Conservation (phyloP, 2,797 vertebrate species). For the Micromesistius poutassou region DNA sequence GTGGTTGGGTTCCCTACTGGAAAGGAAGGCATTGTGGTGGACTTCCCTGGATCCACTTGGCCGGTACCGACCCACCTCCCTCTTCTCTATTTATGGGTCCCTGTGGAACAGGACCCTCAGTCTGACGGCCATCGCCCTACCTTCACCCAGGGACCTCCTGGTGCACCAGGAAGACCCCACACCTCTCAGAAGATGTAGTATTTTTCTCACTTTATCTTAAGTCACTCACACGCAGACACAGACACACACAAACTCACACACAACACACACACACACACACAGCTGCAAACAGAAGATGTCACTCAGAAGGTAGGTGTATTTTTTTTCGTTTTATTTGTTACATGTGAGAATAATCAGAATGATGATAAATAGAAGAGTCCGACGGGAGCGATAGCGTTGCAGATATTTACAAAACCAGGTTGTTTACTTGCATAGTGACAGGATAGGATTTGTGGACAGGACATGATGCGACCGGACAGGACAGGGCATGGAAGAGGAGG, state of each 20-base stretch:
- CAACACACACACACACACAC: constrained; percentile 3
- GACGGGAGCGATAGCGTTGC: neutral
- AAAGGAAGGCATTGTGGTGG: neutral
- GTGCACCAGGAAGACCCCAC: neutral
- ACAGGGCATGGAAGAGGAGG: neutral
- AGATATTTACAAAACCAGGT: neutral
- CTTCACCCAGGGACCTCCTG: neutral
- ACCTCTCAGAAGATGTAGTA: neutral
- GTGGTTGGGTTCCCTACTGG: neutral
- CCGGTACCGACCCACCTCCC: neutral
- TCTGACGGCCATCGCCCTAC: neutral
- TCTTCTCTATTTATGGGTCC: neutral
- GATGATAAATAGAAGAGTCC: neutral
- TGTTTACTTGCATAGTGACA: neutral
- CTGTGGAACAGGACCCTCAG: neutral
- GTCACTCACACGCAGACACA: neutral
- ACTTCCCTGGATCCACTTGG: constrained; percentile 2
- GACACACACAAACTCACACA: too few relatives aligned
- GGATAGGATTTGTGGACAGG: neutral
- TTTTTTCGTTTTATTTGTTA: neutral
- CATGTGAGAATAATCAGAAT: neutral
- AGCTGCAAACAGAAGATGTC: neutral
- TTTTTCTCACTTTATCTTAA: neutral
- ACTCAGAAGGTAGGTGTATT: neutral
- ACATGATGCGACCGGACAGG: neutral